Evolutionary conservation across 2,113 vertebrate species (phyloP), one percentile per base, ranked within the genome.

Genomic region (Benitochromis conjunctus): DNA sequence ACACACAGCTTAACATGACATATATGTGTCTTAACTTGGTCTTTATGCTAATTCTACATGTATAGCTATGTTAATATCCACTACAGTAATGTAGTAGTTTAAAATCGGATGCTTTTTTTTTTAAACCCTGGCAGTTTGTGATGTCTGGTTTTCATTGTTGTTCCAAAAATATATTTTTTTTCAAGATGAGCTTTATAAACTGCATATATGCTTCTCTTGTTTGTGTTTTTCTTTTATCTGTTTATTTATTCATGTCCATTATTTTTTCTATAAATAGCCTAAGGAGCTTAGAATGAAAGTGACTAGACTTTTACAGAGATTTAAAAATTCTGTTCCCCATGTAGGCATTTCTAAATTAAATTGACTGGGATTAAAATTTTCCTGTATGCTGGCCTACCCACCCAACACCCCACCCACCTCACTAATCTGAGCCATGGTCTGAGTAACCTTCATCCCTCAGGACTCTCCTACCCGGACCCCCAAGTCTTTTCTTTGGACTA

Each of bases 191-290:
- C 58, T 62, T 3, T 29, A 34, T 34, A 34, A 60, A 62, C 11
- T 34, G 16, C 34, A 29, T 34, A 19, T 62, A 62, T 11, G 58
- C 29, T 19, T 62, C 16, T 62, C 16, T 11, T 34, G 9, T 34
- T 62, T 62, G 29, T 34, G 16, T 62, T 62, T 62, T n/a, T 62
- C 31, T 62, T 36, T 36, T 36, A 62, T 36, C 58, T 62, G 58
- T n/a, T 36, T 36, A 11, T 62, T 62, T 62, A 62, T n/a, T 12
- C 31, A 36, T 1, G 1, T 36, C 31, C 58, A 62, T 62, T 18
- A 0, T 62, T 62, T 2, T 62, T 36, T 62, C 9, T 36, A 62
- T 36, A 62, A 62, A 62, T 34, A 19, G 29, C 58, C 29, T 11
- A 62, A 62, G 16, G 58, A 62, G 31, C 19, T 60, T 1, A 16